Base-by-base conservation (phyloP, 2,888 invertebrate genomes). In the Molanna angustata region DNA sequence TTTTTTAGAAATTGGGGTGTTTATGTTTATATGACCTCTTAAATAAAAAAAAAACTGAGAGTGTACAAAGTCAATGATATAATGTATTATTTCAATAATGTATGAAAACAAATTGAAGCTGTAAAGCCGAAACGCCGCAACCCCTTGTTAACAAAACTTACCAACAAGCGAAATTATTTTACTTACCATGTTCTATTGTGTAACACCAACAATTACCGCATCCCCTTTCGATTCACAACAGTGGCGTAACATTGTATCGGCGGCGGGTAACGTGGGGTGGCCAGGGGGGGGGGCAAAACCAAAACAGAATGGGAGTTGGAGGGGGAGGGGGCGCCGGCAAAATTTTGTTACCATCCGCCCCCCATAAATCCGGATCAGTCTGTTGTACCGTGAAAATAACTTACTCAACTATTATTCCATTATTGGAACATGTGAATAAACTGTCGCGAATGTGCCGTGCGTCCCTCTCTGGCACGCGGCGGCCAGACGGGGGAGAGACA, bases 321-420 rank as follows among this genome's bases (percentile, higher is more conserved):
- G 11, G 21, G 7, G 35, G 4, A 7, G 35, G 9, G 9, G 19
- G 19, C 42, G n/a, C 42, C 19, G 35, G 11, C 11, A 7, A 35
- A 7, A 27, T 27, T 27, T 7, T 40, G 11, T 9, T 16, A 7
- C 27, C 43, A 43, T 4, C 45, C 45, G 14, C 45, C 40, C 21
- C 33, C 35, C 19, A 11, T 39, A 51, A 51, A 51, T 41, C 56
- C 56, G 53, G 49, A 49, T 56, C 52, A 56, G 37, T 16, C 51
- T 49, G 44, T 17, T 49, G 49, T 49, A 53, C 53, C 57, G 52
- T 54, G 57, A 57, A 57, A 57, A 57, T 57, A 54, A 57, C 57
- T 57, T 57, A 51, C 57, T 57, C 57, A 57, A 57, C 57, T 54
- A 57, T 57, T 57, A 54, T 57, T 49, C 56, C 49, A 50, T 50